These are phyloP conservation scores for Peromyscus aztecus DNA, from an alignment of 2,797 vertebrate genomes.

Conservation along the genomic window DNA sequence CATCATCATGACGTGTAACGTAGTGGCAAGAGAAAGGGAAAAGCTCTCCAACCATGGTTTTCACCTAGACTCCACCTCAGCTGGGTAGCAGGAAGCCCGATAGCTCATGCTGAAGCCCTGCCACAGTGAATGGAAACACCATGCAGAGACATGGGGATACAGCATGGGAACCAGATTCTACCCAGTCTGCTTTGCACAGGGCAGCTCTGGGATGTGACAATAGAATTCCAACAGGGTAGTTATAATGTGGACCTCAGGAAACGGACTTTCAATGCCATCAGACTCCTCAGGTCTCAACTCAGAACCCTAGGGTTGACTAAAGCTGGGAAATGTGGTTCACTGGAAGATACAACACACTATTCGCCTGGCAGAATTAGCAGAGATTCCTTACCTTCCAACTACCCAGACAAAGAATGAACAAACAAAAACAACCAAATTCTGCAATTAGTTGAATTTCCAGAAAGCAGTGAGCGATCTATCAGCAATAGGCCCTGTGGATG, in stretches of 20 bases:
- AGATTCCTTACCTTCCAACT: background rate
- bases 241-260: background rate
- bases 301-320: background rate
- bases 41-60: constrained; percentile 9
- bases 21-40: background rate
- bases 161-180: background rate
- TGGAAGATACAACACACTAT: background rate
- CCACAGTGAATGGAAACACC: constrained; percentile 23
- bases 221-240: background rate
- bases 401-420: background rate
- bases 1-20: constrained; percentile 31
- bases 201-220: background rate
- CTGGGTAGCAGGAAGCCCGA: background rate
- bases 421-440: background rate
- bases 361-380: background rate
- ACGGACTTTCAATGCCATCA: background rate
- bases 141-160: background rate
- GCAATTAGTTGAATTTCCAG: background rate
- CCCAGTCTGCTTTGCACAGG: constrained; percentile 2
- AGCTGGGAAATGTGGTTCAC: background rate
- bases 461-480: background rate
- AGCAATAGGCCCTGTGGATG: background rate
- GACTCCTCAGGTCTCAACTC: background rate
- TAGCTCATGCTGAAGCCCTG: constrained; percentile 18
- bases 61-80: constrained; percentile 37